Evolutionary conservation across 2,888 invertebrate species (phyloP), one percentile per base, ranked within the genome.

Genomic region (Lasius platythorax): DNA sequence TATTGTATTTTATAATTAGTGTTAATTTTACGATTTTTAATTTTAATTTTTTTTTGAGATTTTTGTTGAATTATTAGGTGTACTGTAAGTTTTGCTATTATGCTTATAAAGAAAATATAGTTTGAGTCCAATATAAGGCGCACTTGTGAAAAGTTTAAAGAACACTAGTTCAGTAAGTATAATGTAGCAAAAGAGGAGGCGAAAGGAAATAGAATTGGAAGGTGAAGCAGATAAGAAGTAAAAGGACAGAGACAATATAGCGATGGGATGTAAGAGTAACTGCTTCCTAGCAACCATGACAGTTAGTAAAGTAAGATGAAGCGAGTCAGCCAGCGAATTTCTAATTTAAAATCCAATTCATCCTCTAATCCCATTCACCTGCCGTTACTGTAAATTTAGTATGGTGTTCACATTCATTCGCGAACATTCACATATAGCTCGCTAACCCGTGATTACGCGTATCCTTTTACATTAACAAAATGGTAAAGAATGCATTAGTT

Each of bases 301-400:
- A 81, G 46, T 72, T 50, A 63, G 72, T 46, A 79, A 79, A 79
- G 79, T 72, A 81, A 81, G 79, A 81, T 72, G 79, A 81, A 81
- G 37, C 72, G 79, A 72, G 79, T 61, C 79, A 72, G 46, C 58
- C 37, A 61, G 43, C 18, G 79, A 79, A 81, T 81, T 72, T 61
- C 79, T 81, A 81, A 81, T 81, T 81, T 81, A 81, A 81, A 81
- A 81, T 81, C 79, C 79, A 81, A 81, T 81, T 81, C 79, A 72
- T 81, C 61, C 79, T 72, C 72, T 81, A 81, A 81, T 81, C 79
- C 61, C 46, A 61, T 79, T 70, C 79, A 70, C 43, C 67, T 78
- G 68, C 40, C 28, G 46, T 79, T 79, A 72, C 46, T 56, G 56
- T 72, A 70, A 78, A 56, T 78, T 78, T 68, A 78, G 56, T 46